Conservation (phyloP, 2,113 vertebrate genomes). For the Pampusana beccarii region DNA sequence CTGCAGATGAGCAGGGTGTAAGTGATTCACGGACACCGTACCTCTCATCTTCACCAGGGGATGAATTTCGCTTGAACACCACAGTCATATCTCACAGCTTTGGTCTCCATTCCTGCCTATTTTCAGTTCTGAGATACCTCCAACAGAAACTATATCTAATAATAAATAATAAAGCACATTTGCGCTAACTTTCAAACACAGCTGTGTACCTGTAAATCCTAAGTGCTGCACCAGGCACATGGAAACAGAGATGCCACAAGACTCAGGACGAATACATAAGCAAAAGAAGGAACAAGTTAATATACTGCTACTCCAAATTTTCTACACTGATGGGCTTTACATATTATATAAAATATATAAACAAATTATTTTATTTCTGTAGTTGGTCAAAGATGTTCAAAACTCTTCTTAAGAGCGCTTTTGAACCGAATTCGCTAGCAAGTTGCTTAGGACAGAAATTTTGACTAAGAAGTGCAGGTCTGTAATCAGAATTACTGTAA, state of each 20-base stretch:
- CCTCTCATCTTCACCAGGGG: constrained; percentile 29
- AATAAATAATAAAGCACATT: background rate
- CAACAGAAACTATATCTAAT: background rate
- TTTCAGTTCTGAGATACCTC: background rate
- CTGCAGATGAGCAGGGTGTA: constrained; percentile 37
- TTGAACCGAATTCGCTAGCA: background rate
- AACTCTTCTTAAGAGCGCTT: background rate
- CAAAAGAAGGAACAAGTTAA: background rate
- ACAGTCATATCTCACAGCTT: background rate
- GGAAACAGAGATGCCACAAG: background rate
- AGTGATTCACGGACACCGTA: background rate
- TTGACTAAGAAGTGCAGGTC: background rate
- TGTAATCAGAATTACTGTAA: background rate
- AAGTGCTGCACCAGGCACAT: background rate
- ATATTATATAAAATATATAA: background rate
- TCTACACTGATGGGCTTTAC: background rate
- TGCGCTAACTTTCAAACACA: background rate
- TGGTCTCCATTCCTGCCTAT: constrained; percentile 10
- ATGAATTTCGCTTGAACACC: constrained; percentile 1
- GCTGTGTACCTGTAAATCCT: background rate
- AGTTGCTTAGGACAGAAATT: background rate
- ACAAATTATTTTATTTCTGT: background rate
- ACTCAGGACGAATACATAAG: background rate
- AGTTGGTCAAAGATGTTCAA: background rate
- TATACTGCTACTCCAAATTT: background rate